Base-by-base conservation (phyloP, 2,797 vertebrate species). In the Sphenodon punctatus region DNA sequence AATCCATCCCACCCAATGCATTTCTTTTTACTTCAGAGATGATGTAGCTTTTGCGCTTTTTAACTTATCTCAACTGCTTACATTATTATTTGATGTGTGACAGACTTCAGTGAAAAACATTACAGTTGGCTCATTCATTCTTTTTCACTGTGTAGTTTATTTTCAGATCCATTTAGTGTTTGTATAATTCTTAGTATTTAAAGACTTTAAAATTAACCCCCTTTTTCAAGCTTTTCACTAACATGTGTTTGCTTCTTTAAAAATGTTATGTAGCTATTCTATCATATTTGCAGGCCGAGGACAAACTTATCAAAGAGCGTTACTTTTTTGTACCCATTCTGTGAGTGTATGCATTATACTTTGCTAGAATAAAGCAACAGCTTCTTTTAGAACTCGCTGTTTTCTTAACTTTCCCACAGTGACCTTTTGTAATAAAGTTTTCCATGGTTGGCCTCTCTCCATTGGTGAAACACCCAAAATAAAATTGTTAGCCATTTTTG, bases 11-110 rank as follows among this genome's bases (percentile, higher is more conserved):
- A 36, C 32, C 70, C 65, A 38, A n/a, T 10, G 67, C 25, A 11
- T 36, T 67, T 53, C 30, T 51, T 75, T 64, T 76, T 16, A 71
- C 89, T 79, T 80, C 27, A 82, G 60, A 69, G 49, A 10, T 36
- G 16, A 3, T 48, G 14, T 53, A 68, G 19, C 49, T 75, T 56
- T 27, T 12, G 48, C 19, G 11, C 23, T 30, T 55, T 46, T 32
- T 61, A 49, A 10, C 55, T n/a, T 16, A 3, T 53, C 46, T 78
- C 22, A 55, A 2, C 7, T 45, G 5, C 27, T 77, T 76, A 38
- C 17, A 10, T 76, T 68, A 27, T 11, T 85, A 38, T 81, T 70
- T 1, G 1, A 0, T 34, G 43, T 60, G 20, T 15, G 67, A 11
- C 66, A 51, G 16, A 43, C 43, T 53, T 36, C 22, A 51, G 23